These are phyloP conservation scores for Biston betularia DNA, from an alignment of 2,888 invertebrate genomes.

Conservation along the genomic window DNA sequence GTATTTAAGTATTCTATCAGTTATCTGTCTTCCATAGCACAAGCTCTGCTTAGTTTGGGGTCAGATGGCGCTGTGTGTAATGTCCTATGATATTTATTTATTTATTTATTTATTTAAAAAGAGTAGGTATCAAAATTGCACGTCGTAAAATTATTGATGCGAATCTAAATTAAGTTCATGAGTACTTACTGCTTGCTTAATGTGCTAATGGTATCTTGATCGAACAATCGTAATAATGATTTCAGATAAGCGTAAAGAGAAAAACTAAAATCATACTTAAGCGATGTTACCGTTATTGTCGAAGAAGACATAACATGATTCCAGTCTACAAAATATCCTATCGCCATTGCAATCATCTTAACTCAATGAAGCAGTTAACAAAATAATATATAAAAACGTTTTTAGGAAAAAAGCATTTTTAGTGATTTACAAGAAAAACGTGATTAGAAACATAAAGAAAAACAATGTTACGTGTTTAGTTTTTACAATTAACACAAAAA, in stretches of 20 bases:
- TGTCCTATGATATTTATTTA: too few relatives aligned
- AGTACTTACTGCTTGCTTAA: not conserved
- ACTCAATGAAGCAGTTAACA: not conserved
- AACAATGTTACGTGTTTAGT: slow-evolving; percentile 11
- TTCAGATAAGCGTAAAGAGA: not conserved
- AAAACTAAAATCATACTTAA: not conserved
- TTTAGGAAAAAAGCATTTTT: not conserved
- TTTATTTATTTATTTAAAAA: too few relatives aligned
- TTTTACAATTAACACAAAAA: slow-evolving; percentile 34
- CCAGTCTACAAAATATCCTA: not conserved
- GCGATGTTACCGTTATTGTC: not conserved
- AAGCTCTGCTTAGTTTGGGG: too few relatives aligned
- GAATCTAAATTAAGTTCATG: not conserved
- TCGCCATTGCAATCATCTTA: not conserved
- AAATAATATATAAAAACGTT: too few relatives aligned
- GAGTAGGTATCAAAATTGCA: slow-evolving; percentile 3
- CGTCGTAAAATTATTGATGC: slow-evolving; percentile 1
- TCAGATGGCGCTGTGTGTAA: too few relatives aligned
- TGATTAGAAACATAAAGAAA: slow-evolving; percentile 8
- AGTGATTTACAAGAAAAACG: slow-evolving; percentile 4
- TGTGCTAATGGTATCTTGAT: not conserved
- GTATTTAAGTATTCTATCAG: too few relatives aligned
- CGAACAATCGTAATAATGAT: not conserved
- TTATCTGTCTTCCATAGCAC: too few relatives aligned
- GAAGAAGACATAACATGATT: not conserved